Conservation (phyloP, 2,888 invertebrate species). For the Drosophila niveifrons region DNA sequence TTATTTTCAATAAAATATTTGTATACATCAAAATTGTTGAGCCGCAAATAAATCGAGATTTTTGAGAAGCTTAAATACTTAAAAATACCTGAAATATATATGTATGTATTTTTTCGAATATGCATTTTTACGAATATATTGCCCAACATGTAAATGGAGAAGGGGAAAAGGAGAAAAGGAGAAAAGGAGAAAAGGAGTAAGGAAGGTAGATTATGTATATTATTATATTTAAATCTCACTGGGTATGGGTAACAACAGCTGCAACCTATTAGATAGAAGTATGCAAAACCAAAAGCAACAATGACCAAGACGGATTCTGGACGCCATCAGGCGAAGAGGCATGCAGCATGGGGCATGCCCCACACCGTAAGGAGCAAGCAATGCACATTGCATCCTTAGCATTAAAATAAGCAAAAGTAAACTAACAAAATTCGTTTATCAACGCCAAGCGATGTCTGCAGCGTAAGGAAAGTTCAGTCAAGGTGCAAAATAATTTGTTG, state of each 20-base stretch:
- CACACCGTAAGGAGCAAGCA: conserved; percentile 1
- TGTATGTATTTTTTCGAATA: background rate
- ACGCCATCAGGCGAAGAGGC: conserved; percentile 27
- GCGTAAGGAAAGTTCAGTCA: conserved; percentile 76
- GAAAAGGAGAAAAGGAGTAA: background rate
- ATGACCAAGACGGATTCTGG: conserved; percentile 47
- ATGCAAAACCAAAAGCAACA: conserved; percentile 77
- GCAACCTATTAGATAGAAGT: conserved; percentile 70
- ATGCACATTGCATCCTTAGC: conserved; percentile 50
- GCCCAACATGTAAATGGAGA: background rate
- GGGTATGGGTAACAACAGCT: conserved; percentile 64
- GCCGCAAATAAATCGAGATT: background rate
- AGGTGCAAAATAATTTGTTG: conserved; percentile 81
- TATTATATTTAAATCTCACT: conserved; percentile 15
- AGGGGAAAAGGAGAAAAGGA: background rate
- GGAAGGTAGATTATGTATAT: conserved; percentile 10
- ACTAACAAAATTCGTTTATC: conserved; percentile 81
- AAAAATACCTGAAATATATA: background rate
- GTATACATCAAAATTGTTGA: no score
- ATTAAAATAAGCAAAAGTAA: conserved; percentile 79
- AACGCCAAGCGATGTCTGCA: conserved; percentile 63
- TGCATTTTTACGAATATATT: background rate
- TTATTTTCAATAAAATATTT: no score
- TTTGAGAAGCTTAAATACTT: background rate
- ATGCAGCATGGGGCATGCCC: conserved; percentile 20